Conservation (phyloP, 2,113 vertebrate genomes). For the Heterotis niloticus region DNA sequence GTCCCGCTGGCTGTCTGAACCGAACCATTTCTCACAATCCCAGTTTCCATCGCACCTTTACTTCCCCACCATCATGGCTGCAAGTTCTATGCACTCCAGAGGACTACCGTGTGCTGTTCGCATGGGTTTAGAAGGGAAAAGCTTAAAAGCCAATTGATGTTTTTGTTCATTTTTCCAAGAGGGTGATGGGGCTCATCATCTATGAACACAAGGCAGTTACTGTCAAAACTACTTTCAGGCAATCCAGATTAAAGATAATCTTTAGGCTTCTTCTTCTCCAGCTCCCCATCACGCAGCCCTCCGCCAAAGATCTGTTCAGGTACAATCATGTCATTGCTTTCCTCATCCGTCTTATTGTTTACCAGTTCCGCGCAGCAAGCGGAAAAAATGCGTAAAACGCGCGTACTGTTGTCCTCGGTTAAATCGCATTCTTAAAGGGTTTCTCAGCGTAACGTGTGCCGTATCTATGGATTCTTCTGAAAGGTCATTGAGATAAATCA, state of each 20-base stretch:
- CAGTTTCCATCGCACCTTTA: no score
- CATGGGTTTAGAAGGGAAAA: slow-evolving; percentile 51
- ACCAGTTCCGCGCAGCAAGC: slow-evolving; percentile 14
- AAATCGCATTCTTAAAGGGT: slow-evolving; percentile 22
- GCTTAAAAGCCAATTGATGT: slow-evolving; percentile 52
- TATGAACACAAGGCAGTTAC: slow-evolving; percentile 66
- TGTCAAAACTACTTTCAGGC: slow-evolving; percentile 64
- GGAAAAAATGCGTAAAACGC: neutral
- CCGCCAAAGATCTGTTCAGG: slow-evolving; percentile 47
- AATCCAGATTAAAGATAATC: slow-evolving; percentile 64
- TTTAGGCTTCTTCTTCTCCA: slow-evolving; percentile 53
- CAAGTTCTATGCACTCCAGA: no score
- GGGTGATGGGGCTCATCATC: slow-evolving; percentile 58
- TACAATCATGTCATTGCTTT: slow-evolving; percentile 51
- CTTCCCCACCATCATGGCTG: no score
- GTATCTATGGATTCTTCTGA: slow-evolving; percentile 15
- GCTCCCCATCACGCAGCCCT: slow-evolving; percentile 45
- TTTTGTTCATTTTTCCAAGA: slow-evolving; percentile 31
- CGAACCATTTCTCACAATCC: no score
- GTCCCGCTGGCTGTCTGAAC: no score
- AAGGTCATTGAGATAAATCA: slow-evolving; percentile 30
- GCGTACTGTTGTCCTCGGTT: slow-evolving; percentile 46
- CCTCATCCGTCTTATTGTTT: slow-evolving; percentile 42
- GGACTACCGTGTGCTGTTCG: slow-evolving; percentile 44
- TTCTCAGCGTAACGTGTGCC: neutral